Percentiles rank a stretch among this genome's conserved stretches.
These are phyloP conservation scores for Hypomecis punctinalis DNA, from an alignment of 2,888 invertebrate species.

Conservation along the genomic window DNA sequence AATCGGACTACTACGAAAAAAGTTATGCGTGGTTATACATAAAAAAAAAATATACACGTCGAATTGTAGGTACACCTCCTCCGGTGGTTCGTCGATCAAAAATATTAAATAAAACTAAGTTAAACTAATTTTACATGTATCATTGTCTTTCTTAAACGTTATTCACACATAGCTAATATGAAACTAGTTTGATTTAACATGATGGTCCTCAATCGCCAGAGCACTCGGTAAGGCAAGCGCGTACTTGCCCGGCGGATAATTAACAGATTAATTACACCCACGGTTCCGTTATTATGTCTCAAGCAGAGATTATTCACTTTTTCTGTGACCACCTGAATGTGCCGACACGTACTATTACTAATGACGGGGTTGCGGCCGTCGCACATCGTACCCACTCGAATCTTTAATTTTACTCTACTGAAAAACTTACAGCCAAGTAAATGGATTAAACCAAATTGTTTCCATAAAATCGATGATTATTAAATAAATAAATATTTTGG, in stretches of 20 bases:
- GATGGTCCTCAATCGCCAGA: constrained; percentile 10
- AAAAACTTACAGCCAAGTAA: no score
- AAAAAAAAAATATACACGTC: no score
- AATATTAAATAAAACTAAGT: no score
- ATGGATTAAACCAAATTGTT: no score
- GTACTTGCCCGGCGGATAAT: constrained; percentile 28
- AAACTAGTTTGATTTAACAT: constrained; percentile 13
- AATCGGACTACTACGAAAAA: no score
- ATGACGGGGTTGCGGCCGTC: constrained; percentile 9
- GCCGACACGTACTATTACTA: constrained; percentile 17
- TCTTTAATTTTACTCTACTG: no score
- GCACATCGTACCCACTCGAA: not conserved
- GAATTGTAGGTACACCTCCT: no score
- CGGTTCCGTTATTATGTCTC: constrained; percentile 40
- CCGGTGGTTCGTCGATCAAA: no score
- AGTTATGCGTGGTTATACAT: no score
- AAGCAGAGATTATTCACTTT: constrained; percentile 34
- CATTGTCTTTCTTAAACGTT: not conserved
- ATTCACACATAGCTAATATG: not conserved
- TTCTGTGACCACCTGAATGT: constrained; percentile 22
- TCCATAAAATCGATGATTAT: no score
- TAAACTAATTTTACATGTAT: no score
- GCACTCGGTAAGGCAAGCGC: constrained; percentile 19
- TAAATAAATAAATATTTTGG: no score
- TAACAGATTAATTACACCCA: constrained; percentile 42